Base-by-base conservation (phyloP, 2,888 invertebrate species). In the Globia sparganii region DNA sequence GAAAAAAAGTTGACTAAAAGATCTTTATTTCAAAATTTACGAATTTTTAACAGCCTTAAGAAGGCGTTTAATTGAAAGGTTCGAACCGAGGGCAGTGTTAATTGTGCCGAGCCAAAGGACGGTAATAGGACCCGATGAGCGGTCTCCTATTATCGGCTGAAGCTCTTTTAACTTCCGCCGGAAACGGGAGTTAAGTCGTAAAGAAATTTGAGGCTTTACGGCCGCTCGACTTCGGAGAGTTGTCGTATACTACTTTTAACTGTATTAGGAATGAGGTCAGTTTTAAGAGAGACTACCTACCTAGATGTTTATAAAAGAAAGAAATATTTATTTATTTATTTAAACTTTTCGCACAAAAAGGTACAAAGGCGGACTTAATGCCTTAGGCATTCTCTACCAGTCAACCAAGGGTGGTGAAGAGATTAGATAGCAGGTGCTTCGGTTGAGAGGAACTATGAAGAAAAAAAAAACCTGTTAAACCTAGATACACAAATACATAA, bases 121-220 rank as follows among this genome's bases (percentile, higher is more conserved):
- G 74, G 83, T 78, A 77, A 86, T 65, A 75, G 43, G 75, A 83
- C 28, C 37, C 77, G 75, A 73, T 72, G 76, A 78, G 77, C 58
- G 69, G 68, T 46, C 77, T 77, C 49, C 77, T 82, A 85, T 86
- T 86, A 87, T 82, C 81, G 77, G 18, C 72, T 64, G 68, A 75
- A 82, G 59, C 75, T 72, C 69, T 66, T 70, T 80, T 74, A 73
- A 77, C 69, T 78, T 73, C 43, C 62, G 64, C 13, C 59, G 70
- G 72, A 37, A 75, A 74, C 61, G 70, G 59, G 75, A 80, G 77
- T 74, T 74, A 58, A 66, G 66, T 80, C 85, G 75, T 85, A 87
- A 85, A 85, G 78, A 87, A 78, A 87, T 85, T 87, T 71, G 61
- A 82, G 78, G 76, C 74, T 87, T 85, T 78, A 85, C 69, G 65